Conservation (phyloP, 2,888 invertebrate species). For the Dicyrtoma fusca region DNA sequence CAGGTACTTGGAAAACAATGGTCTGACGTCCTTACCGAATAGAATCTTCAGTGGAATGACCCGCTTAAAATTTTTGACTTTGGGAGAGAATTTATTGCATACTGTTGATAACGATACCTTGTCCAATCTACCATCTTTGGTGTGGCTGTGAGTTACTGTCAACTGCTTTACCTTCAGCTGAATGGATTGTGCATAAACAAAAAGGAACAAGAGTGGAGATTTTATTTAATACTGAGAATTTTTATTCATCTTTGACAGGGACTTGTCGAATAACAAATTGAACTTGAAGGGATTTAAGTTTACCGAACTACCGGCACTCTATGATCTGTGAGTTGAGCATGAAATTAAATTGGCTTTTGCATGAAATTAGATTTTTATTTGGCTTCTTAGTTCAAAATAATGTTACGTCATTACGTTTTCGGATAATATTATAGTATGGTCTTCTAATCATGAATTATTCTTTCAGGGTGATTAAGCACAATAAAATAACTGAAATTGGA, state of each 20-base stretch:
- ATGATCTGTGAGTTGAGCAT: slow-evolving; percentile 62
- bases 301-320: slow-evolving; percentile 61
- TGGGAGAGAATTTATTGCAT: slow-evolving; percentile 62
- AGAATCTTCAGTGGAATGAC: slow-evolving; percentile 61
- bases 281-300: slow-evolving; percentile 61
- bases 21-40: slow-evolving; percentile 50
- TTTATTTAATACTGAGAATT: neutral
- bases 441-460: neutral
- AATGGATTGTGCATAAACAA: neutral
- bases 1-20: slow-evolving; percentile 58
- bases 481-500: slow-evolving; percentile 56
- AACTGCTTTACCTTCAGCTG: neutral
- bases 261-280: slow-evolving; percentile 63
- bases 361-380: too few relatives aligned
- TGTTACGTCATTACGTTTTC: too few relatives aligned
- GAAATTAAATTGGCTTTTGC: too few relatives aligned
- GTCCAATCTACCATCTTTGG: slow-evolving; percentile 39
- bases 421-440: too few relatives aligned
- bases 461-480: slow-evolving; percentile 47
- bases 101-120: slow-evolving; percentile 48
- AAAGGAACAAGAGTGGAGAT: too few relatives aligned
- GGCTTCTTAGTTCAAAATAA: too few relatives aligned
- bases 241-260: slow-evolving; percentile 49
- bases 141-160: slow-evolving; percentile 54
- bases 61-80: slow-evolving; percentile 62